phyloP scores from a whole-genome alignment of 2,113 vertebrate genomes.

The Thamnaconus septentrionalis region DNA sequence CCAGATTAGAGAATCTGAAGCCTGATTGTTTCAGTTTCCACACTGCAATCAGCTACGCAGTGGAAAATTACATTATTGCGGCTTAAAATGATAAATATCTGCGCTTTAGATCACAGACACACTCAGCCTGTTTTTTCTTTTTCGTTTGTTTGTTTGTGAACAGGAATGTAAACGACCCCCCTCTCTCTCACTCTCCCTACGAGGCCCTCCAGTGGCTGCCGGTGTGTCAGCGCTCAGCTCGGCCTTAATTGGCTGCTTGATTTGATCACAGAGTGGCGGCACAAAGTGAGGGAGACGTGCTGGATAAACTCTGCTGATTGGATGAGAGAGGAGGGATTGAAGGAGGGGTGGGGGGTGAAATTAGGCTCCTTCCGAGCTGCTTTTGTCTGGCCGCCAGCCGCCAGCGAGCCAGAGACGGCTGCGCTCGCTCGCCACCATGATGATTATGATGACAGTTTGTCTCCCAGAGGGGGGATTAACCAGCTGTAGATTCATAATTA shows the following conservation, averaged over 20 bases:
- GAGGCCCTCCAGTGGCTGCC: slow-evolving; percentile 59
- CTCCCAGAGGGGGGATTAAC: slow-evolving; percentile 57
- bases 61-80: no score
- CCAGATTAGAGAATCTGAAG: no score
- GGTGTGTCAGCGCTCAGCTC: slow-evolving; percentile 55
- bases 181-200: no score
- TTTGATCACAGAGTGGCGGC: slow-evolving; percentile 44
- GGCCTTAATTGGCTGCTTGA: slow-evolving; percentile 62
- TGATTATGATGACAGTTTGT: slow-evolving; percentile 59
- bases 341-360: not conserved
- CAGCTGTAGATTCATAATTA: slow-evolving; percentile 67
- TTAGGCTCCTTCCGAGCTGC: no score
- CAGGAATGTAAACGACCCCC: no score
- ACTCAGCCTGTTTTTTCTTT: no score
- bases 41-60: no score
- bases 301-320: slow-evolving; percentile 38
- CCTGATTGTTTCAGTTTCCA: no score
- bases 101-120: no score
- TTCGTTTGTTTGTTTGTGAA: no score
- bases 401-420: slow-evolving; percentile 26
- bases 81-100: no score
- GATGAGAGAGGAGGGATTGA: slow-evolving; percentile 19
- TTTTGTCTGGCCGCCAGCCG: not conserved
- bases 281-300: slow-evolving; percentile 43
- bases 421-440: slow-evolving; percentile 9